Evolutionary conservation across 2,113 vertebrate genomes (phyloP), one percentile per base, ranked within the genome.

Genomic region (Archocentrus centrarchus): DNA sequence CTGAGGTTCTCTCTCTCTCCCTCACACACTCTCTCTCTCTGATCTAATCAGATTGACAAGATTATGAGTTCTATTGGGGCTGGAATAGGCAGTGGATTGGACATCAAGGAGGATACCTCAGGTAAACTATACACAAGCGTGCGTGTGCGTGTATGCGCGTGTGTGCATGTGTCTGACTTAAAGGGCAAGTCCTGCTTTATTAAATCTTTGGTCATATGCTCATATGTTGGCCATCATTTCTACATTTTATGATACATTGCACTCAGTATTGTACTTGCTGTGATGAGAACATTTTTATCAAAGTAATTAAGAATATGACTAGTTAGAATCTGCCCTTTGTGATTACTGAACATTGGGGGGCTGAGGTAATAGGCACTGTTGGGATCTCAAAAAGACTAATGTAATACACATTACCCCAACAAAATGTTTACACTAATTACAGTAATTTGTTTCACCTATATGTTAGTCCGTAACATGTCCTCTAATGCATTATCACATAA

Each of bases 51-150:
- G 98, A 99, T 99, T 86, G 98, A 99, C 96, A 99, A 99, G 95
- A 99, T 99, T 87, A 99, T 99, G 97, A 99, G 95, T 94, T 98
- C 97, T 37, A 98, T 99, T 88, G 98, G 98, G 83, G 98, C 96
- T 77, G 98, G 98, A 91, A 99, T 99, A 88, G 95, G 96, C 81
- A 97, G 96, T 35, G 97, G 96, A 82, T 90, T 98, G 91, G 94
- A 97, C 64, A 97, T 96, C 87, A 96, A 95, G 32, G 94, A 96
- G 78, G 91, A 96, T 2, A 6, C n/a, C 73, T 86, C 94, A 97
- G 97, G 98, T 99, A 96, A 96, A 93, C 44, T 37, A 55, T 64
- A 57, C 39, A 75, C 14, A 18, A 13, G 24, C 57, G n/a, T 64
- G 50, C 9, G 8, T 10, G 8, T 9, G 53, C 15, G 35, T 86